These are phyloP conservation scores for Takifugu rubripes DNA, from an alignment of 2,797 vertebrate genomes.

Conservation along the genomic window DNA sequence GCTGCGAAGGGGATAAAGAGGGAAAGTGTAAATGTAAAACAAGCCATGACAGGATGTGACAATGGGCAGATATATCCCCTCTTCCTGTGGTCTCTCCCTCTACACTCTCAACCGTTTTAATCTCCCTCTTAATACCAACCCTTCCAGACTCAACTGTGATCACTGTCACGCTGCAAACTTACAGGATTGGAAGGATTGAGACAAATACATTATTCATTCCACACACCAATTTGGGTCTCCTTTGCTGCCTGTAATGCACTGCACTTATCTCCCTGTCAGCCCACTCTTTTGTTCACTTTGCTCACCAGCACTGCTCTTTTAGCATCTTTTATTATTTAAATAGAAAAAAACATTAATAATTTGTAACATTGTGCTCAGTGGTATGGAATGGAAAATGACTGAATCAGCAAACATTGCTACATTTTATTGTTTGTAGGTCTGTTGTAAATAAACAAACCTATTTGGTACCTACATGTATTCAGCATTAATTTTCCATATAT, in stretches of 20 bases:
- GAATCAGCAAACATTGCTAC: background rate
- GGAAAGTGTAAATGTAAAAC: constrained; percentile 72
- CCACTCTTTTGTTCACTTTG: constrained; percentile 54
- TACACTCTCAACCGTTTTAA: constrained; percentile 65
- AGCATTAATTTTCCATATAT: background rate
- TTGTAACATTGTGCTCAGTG: background rate
- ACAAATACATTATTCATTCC: constrained; percentile 71
- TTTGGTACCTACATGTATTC: background rate
- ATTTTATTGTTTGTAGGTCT: background rate
- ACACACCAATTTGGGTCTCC: constrained; percentile 56
- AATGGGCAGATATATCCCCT: constrained; percentile 64
- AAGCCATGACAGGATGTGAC: constrained; percentile 71
- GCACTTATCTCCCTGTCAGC: constrained; percentile 64
- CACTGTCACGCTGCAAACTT: constrained; percentile 69
- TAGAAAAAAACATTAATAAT: constrained; percentile 5
- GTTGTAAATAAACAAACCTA: no score
- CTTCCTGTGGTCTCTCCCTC: constrained; percentile 53
- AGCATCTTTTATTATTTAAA: constrained; percentile 15
- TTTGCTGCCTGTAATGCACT: constrained; percentile 63
- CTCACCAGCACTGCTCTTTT: constrained; percentile 33
- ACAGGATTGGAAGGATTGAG: constrained; percentile 65
- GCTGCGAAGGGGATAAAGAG: constrained; percentile 54
- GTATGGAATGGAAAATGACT: background rate
- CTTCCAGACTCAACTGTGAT: constrained; percentile 74
- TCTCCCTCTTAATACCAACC: constrained; percentile 64